Evolutionary conservation across 2,113 vertebrate species (phyloP).

Genomic region (Gobio gobio): DNA sequence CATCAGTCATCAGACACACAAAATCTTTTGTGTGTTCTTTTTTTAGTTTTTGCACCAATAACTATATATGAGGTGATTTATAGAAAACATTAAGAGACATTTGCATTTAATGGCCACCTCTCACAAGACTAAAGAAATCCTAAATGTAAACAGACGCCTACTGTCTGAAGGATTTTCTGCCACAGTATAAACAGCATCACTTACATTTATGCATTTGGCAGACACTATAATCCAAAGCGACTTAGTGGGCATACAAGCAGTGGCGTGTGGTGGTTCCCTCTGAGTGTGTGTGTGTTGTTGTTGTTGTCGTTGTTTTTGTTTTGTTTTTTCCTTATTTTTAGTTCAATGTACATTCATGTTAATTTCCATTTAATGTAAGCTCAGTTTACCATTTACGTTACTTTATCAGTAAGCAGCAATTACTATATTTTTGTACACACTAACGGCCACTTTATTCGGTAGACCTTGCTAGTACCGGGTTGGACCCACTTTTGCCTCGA

Average conservation of each 20-base stretch:
- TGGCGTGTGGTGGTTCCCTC: no score
- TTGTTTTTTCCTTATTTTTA: background rate
- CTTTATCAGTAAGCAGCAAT: no score
- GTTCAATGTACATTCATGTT: no score
- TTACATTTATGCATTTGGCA: slow-evolving; percentile 17
- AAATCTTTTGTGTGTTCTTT: background rate
- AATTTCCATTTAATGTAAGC: no score
- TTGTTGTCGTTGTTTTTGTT: no score
- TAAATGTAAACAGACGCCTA: background rate
- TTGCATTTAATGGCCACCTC: background rate
- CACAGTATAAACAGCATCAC: background rate
- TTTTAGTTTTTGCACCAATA: background rate
- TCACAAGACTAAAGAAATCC: background rate
- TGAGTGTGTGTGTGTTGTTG: no score
- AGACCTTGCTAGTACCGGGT: no score
- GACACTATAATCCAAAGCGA: slow-evolving; percentile 5
- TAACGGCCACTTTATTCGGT: no score
- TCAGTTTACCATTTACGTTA: no score
- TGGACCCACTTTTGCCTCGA: no score
- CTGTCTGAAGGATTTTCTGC: background rate
- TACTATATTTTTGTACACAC: no score
- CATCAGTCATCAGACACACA: no score
- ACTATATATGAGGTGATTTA: background rate
- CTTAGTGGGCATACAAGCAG: background rate
- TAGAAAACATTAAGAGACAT: background rate